Conservation (phyloP, 2,113 vertebrate genomes). For the Pseudopodoces humilis region DNA sequence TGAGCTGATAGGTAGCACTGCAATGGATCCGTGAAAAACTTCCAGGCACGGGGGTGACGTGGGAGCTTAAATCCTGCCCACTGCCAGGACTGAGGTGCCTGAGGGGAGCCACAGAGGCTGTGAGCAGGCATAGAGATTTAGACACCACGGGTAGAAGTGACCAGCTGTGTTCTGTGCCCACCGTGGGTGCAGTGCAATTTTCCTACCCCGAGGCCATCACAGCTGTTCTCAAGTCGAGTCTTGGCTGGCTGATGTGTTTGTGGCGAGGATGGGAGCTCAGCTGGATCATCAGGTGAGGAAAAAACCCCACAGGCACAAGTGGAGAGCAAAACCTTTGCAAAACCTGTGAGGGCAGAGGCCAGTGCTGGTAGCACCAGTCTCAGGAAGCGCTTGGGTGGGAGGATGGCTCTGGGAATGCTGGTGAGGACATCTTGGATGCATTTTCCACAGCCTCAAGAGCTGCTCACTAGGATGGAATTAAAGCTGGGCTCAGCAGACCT, state of each 20-base stretch:
- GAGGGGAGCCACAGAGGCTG: neutral
- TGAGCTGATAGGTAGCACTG: neutral
- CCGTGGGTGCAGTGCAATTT: accelerated
- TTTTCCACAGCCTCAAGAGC: neutral
- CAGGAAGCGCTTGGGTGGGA: neutral
- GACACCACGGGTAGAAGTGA: accelerated
- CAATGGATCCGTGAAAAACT: neutral
- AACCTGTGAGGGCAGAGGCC: neutral
- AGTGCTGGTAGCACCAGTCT: accelerated
- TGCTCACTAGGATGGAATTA: neutral
- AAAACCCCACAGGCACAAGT: neutral
- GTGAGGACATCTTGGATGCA: neutral
- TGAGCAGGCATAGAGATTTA: neutral
- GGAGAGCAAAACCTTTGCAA: neutral
- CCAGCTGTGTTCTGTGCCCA: neutral
- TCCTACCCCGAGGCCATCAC: neutral
- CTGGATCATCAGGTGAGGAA: neutral
- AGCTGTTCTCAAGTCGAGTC: neutral
- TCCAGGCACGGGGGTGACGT: neutral
- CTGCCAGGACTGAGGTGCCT: neutral
- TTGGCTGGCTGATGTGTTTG: neutral
- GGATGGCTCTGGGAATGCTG: neutral
- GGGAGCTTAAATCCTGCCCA: neutral
- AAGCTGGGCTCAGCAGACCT: neutral
- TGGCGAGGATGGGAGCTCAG: neutral